Percentiles rank a stretch among this genome's conserved stretches.
These are phyloP conservation scores for Ectropis grisescens DNA, from an alignment of 1,140 invertebrate genomes.

Conservation along the genomic window DNA sequence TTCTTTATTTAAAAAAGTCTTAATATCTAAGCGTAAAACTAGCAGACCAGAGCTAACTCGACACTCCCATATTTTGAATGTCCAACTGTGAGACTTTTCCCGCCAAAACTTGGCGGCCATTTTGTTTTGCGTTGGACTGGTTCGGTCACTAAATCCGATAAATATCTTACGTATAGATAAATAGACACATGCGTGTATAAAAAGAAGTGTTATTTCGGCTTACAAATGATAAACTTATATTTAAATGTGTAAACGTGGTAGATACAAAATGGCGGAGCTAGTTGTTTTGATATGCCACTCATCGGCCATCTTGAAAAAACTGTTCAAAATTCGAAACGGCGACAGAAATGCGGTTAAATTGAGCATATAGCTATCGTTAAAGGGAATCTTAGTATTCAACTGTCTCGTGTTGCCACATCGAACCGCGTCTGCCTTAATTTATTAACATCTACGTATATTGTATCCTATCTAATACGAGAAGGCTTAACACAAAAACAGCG, in stretches of 20 bases:
- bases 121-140: constrained; percentile 17
- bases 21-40: constrained; percentile 56
- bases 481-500: constrained; percentile 39
- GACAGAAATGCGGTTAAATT: too few species aligned
- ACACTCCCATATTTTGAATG: constrained; percentile 18
- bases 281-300: constrained; percentile 21
- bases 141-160: not conserved
- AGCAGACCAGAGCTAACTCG: constrained; percentile 51
- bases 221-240: too few species aligned
- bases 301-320: too few species aligned
- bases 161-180: not conserved
- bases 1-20: constrained; percentile 64
- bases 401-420: constrained; percentile 9
- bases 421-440: constrained; percentile 37
- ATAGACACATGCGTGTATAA: not conserved
- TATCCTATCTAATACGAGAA: constrained; percentile 57
- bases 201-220: not conserved
- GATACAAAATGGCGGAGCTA: constrained; percentile 20
- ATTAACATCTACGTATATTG: constrained; percentile 57
- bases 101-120: too few species aligned
- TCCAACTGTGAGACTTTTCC: too few species aligned
- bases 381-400: too few species aligned
- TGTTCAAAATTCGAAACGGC: too few species aligned
- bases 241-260: too few species aligned
- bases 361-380: too few species aligned